Evolutionary conservation across 2,888 invertebrate genomes (phyloP).

Genomic region (Microplitis deprimator): DNA sequence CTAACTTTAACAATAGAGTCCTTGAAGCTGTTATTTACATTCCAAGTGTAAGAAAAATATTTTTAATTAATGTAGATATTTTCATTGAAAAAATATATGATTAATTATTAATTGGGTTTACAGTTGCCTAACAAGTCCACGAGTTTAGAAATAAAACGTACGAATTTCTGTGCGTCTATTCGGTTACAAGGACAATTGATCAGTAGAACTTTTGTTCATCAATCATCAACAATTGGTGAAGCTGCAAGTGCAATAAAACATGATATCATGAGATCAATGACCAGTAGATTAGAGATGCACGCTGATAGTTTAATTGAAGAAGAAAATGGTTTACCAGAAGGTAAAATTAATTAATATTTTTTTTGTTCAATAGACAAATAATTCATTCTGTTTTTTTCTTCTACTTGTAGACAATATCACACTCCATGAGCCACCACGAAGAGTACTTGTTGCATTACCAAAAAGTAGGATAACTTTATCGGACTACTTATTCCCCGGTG

Average conservation of each 20-base stretch:
- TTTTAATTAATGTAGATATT: slow-evolving; percentile 39
- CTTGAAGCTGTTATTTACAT: slow-evolving; percentile 80
- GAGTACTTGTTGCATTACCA: slow-evolving; percentile 85
- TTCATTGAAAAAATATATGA: neutral
- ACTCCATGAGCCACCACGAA: slow-evolving; percentile 90
- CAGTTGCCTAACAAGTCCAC: slow-evolving; percentile 44
- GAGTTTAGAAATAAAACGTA: slow-evolving; percentile 51
- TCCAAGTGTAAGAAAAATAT: slow-evolving; percentile 77
- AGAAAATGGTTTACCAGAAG: slow-evolving; percentile 80
- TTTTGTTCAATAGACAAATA: neutral
- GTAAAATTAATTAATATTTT: slow-evolving; percentile 65
- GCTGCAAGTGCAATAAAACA: slow-evolving; percentile 83
- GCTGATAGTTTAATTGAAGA: slow-evolving; percentile 93
- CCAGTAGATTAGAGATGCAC: slow-evolving; percentile 90
- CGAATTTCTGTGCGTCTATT: slow-evolving; percentile 77
- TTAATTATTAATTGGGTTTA: slow-evolving; percentile 47
- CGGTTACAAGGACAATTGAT: slow-evolving; percentile 81
- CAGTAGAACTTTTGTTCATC: slow-evolving; percentile 84
- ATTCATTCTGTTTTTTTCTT: neutral
- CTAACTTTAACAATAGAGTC: slow-evolving; percentile 71
- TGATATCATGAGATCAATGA: slow-evolving; percentile 88
- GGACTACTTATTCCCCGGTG: slow-evolving; percentile 93
- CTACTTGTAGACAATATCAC: slow-evolving; percentile 78
- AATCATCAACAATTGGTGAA: slow-evolving; percentile 82
- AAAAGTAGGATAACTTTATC: slow-evolving; percentile 80